These are phyloP conservation scores for Epinephelus moara DNA, from an alignment of 2,113 vertebrate genomes.

Conservation along the genomic window DNA sequence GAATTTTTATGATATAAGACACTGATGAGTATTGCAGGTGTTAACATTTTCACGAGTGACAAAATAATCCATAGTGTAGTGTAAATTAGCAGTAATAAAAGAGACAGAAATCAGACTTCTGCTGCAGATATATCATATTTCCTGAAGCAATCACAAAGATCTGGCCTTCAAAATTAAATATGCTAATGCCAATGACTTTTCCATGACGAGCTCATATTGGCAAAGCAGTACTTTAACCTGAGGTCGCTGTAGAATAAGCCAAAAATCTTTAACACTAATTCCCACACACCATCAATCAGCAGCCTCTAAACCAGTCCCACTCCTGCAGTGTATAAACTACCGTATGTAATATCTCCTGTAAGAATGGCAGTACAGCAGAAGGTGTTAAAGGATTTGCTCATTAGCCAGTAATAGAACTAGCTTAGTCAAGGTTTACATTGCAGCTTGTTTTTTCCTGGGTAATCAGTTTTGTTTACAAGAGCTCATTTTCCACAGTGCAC, in stretches of 20 bases:
- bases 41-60: neutral
- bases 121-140: constrained; percentile 6
- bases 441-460: constrained; percentile 46
- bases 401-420: constrained; percentile 43
- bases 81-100: constrained; percentile 7
- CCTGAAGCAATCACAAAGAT: constrained; percentile 11
- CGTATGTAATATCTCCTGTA: constrained; percentile 8
- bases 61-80: neutral
- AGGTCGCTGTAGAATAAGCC: constrained; percentile 64
- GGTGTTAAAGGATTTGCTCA: constrained; percentile 51
- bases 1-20: neutral
- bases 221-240: constrained; percentile 42
- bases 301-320: constrained; percentile 36
- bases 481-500: constrained; percentile 63
- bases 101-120: constrained; percentile 8
- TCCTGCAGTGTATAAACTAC: constrained; percentile 41
- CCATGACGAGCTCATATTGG: constrained; percentile 31
- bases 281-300: constrained; percentile 68
- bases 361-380: constrained; percentile 10
- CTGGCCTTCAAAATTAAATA: constrained; percentile 45
- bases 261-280: constrained; percentile 78
- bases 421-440: constrained; percentile 69
- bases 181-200: constrained; percentile 42
- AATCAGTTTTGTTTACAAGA: constrained; percentile 72
- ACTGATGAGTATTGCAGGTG: neutral